Conservation (phyloP, 2,113 vertebrate genomes). For the Sceloporus tristichus region DNA sequence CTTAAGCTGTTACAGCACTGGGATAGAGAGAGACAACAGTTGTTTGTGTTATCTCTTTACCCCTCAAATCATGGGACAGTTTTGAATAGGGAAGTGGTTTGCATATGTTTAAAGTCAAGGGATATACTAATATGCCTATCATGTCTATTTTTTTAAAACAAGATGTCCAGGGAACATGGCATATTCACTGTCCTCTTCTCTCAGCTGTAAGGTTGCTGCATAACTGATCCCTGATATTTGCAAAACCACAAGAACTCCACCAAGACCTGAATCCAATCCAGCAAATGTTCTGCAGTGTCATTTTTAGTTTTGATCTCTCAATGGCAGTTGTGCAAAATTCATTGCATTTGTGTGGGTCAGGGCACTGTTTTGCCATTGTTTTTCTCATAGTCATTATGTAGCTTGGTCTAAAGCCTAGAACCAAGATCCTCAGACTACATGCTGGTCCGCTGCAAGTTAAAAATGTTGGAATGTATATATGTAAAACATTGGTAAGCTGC, state of each 20-base stretch:
- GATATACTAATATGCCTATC: neutral
- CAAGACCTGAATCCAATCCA: neutral
- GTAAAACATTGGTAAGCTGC: conserved; percentile 22
- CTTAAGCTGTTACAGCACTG: neutral
- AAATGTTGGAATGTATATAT: conserved; percentile 19
- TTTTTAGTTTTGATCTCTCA: no score
- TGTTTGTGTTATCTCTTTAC: neutral
- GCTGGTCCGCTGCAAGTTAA: neutral
- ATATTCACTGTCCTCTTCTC: neutral
- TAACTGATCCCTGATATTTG: neutral
- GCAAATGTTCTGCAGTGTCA: neutral
- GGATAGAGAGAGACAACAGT: neutral
- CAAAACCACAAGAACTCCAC: no score
- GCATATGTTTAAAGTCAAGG: neutral
- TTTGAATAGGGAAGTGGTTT: neutral
- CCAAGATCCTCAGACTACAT: neutral
- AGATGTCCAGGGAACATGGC: neutral
- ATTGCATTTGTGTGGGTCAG: neutral
- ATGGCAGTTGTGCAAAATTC: neutral
- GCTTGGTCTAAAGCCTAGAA: neutral
- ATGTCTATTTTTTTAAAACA: neutral
- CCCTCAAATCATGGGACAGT: no score
- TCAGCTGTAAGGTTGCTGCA: neutral
- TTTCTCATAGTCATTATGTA: neutral
- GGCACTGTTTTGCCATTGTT: neutral